Percentiles rank a stretch among this genome's conserved stretches.
These are phyloP conservation scores for Halocynthia aurantium DNA, from an alignment of 23 tunicate species.

Conservation along the genomic window DNA sequence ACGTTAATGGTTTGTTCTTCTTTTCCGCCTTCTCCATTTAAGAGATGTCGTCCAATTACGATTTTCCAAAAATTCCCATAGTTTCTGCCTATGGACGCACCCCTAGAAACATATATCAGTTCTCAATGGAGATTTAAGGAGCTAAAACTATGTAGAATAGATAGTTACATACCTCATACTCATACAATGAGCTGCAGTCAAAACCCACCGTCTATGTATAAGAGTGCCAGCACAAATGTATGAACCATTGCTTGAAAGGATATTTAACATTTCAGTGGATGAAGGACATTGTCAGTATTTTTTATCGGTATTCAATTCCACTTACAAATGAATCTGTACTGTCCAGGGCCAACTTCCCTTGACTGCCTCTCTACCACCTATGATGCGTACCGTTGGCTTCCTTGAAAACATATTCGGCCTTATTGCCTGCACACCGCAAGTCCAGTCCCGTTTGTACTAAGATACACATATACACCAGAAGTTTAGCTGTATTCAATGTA, in stretches of 20 bases:
- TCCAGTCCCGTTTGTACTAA: constrained; percentile 35
- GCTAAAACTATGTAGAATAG: too few relatives aligned
- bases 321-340: constrained; percentile 70
- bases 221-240: constrained; percentile 61
- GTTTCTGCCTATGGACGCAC: too few relatives aligned
- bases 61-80: too few relatives aligned
- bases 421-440: constrained; percentile 41
- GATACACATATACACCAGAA: neutral
- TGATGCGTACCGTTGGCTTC: constrained; percentile 39
- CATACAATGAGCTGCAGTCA: constrained; percentile 87
- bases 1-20: too few relatives aligned
- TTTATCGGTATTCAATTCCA: neutral
- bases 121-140: too few relatives aligned
- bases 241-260: constrained; percentile 42
- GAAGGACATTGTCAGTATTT: too few relatives aligned
- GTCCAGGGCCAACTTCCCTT: constrained; percentile 80
- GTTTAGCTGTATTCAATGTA: neutral
- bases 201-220: constrained; percentile 69
- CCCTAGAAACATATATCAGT: too few relatives aligned
- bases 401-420: constrained; percentile 33
- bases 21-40: too few relatives aligned
- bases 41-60: too few relatives aligned
- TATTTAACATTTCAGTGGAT: neutral
- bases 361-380: constrained; percentile 48
- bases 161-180: constrained; percentile 11